Conservation (phyloP, 2,888 invertebrate species). For the Cepaea hortensis region DNA sequence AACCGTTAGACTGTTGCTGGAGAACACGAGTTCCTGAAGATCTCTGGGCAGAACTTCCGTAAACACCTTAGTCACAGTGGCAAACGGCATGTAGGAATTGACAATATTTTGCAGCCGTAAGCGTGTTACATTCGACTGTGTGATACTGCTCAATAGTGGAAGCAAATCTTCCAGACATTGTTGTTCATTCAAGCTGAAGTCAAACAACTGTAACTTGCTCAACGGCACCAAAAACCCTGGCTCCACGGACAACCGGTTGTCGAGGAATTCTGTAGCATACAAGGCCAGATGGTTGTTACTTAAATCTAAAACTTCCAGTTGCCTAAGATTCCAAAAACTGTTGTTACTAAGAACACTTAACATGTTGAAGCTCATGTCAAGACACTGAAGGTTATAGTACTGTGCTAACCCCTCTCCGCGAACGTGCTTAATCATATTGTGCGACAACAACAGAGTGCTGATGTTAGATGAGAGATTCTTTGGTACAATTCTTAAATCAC, state of each 20-base stretch:
- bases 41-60: not conserved
- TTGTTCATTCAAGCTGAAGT: conserved; percentile 24
- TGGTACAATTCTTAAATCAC: not conserved
- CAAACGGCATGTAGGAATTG: conserved; percentile 21
- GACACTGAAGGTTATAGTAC: not conserved
- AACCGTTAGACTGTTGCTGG: conserved; percentile 4
- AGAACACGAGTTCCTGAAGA: not conserved
- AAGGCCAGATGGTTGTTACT: not conserved
- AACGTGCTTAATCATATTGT: not conserved
- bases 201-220: not conserved
- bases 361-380: not conserved
- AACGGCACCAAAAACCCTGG: not conserved
- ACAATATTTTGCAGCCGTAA: conserved; percentile 6
- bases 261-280: not conserved
- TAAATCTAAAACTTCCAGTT: not conserved
- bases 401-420: not conserved
- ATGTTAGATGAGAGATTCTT: not conserved
- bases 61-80: not conserved
- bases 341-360: not conserved
- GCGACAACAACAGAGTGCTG: not conserved
- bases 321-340: conserved; percentile 1
- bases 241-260: not conserved
- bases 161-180: not conserved
- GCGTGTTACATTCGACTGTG: not conserved
- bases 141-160: not conserved